Evolutionary conservation across 2,797 vertebrate genomes (phyloP), one percentile per base, ranked within the genome.

Genomic region (Tamandua tetradactyla): DNA sequence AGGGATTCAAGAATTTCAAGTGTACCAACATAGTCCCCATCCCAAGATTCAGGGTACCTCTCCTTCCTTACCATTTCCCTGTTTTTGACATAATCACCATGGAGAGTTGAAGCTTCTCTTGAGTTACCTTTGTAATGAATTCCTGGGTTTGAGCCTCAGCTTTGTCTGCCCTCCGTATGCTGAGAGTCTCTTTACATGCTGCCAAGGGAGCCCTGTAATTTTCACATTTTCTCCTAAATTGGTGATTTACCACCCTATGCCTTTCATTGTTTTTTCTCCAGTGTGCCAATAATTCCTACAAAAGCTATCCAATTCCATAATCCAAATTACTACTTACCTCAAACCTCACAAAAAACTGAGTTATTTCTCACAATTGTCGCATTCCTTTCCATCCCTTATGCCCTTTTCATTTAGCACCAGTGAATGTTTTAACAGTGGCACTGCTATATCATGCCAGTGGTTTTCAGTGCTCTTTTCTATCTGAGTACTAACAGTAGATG

Each of bases 221-320:
- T 76, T 69, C 20, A 23, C 62, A 22, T 74, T 75, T 91, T 87
- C 10, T 42, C 40, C 68, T 91, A 68, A 71, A 85, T 57, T 81
- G 17, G 37, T 66, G 5, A 89, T 68, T 40, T 72, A 14, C 75
- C 35, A 69, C 5, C 32, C 14, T 89, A 15, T 72, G 11, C 20
- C 30, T 93, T 95, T 87, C 52, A 52, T 71, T 81, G 20, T 75
- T 30, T 76, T n/a, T 87, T 59, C 76, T 35, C 57, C 55, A 81
- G 37, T 64, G 9, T 40, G 59, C 59, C 20, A 78, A 15, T 82
- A 89, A 89, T 62, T 72, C 35, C 35, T n/a, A 47, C 13, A 69
- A 57, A 76, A 91, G 13, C 35, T 35, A 64, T 89, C 18, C 3
- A 55, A 12, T 82, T 82, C 42, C 8, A 22, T 68, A 68, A 83